phyloP scores from a whole-genome alignment of 2,113 vertebrate genomes.

The Silurus glanis region DNA sequence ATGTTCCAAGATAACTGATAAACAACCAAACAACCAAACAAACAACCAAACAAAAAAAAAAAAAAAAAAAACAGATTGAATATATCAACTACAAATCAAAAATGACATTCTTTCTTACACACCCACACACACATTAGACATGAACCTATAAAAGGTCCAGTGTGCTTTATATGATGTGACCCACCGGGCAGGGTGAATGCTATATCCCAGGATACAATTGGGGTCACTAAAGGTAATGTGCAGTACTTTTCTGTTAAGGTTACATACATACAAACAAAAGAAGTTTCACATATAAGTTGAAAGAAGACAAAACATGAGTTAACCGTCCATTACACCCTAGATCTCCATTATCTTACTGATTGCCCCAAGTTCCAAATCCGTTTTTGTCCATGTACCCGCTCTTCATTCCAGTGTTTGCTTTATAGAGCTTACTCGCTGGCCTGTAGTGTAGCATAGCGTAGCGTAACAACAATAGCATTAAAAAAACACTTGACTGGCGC shows the following conservation, averaged over 20 bases:
- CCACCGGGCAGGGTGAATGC: slow-evolving; percentile 72
- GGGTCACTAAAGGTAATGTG: slow-evolving; percentile 57
- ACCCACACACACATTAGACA: neutral
- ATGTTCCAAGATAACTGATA: neutral
- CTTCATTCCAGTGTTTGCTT: slow-evolving; percentile 72
- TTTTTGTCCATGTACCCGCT: slow-evolving; percentile 11
- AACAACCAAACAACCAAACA: neutral
- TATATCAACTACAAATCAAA: neutral
- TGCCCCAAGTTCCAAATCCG: slow-evolving; percentile 68
- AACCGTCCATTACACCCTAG: neutral
- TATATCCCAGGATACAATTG: slow-evolving; percentile 72
- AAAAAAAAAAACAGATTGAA: neutral
- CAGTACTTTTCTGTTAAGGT: slow-evolving; percentile 9
- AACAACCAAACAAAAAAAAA: neutral
- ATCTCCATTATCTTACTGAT: slow-evolving; percentile 71
- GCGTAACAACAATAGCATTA: slow-evolving; percentile 41
- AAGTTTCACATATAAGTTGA: neutral
- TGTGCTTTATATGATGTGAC: slow-evolving; percentile 70
- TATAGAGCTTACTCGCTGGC: slow-evolving; percentile 71
- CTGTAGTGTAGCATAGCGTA: slow-evolving; percentile 60
- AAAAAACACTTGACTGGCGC: slow-evolving; percentile 74
- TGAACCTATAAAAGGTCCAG: slow-evolving; percentile 60
- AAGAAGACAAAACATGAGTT: neutral
- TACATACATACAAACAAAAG: neutral
- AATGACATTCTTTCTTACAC: neutral